phyloP scores from a whole-genome alignment of 1,140 invertebrate genomes.

The Nasonia longicornis region DNA sequence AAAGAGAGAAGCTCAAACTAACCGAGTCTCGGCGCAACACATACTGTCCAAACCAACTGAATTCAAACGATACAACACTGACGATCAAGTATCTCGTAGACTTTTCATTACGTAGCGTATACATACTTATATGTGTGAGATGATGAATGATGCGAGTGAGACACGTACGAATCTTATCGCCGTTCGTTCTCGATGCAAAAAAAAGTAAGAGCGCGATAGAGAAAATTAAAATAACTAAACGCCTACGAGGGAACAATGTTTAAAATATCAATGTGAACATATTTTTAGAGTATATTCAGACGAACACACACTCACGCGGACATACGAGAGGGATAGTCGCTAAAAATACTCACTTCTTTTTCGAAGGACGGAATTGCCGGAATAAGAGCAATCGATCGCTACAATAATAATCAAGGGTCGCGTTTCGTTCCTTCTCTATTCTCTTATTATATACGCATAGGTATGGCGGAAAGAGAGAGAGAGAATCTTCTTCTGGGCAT shows the following conservation, averaged over 20 bases:
- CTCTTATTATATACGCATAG: background rate
- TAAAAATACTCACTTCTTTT: conserved; percentile 15
- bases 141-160: conserved; percentile 1
- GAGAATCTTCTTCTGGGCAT: conserved; percentile 18
- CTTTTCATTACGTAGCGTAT: background rate
- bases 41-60: background rate
- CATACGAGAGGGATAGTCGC: background rate
- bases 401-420: background rate
- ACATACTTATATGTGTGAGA: background rate
- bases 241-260: conserved; percentile 66
- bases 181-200: conserved; percentile 62
- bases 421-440: background rate
- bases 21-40: background rate
- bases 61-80: background rate
- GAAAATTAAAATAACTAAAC: conserved; percentile 45
- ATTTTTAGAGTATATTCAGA: conserved; percentile 67
- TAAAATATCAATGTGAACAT: conserved; percentile 65
- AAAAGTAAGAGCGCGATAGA: conserved; percentile 24
- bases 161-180: conserved; percentile 55
- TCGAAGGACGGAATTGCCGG: background rate
- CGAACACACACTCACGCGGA: conserved; percentile 42
- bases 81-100: background rate
- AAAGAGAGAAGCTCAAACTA: background rate
- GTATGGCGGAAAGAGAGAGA: background rate
- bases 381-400: background rate